These are phyloP conservation scores for Tenebrio molitor DNA, from an alignment of 1,140 invertebrate genomes.

Conservation along the genomic window DNA sequence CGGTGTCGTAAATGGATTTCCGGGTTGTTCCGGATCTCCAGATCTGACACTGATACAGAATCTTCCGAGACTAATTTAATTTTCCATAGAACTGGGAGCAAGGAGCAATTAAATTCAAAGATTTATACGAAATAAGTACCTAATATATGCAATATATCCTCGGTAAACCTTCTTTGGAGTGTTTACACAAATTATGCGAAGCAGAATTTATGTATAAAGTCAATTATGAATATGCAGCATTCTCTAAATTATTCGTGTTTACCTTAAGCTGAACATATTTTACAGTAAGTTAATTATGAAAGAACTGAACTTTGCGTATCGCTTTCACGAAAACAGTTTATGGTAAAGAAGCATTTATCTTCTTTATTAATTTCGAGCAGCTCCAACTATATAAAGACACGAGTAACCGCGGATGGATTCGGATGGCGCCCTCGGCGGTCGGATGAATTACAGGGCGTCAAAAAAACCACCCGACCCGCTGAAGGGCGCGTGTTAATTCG, in stretches of 20 bases:
- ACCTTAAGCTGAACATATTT: constrained; percentile 39
- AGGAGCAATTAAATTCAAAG: constrained; percentile 34
- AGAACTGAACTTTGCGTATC: constrained; percentile 28
- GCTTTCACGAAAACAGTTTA: constrained; percentile 15
- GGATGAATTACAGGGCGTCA: constrained; percentile 9
- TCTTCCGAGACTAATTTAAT: constrained; percentile 31
- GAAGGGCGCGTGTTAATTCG: constrained; percentile 33
- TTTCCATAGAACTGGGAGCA: constrained; percentile 10
- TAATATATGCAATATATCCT: constrained; percentile 41
- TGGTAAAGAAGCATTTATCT: constrained; percentile 16
- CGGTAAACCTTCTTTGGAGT: constrained; percentile 38
- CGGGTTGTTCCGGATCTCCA: not conserved
- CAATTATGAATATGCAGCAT: constrained; percentile 40
- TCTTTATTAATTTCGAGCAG: constrained; percentile 6
- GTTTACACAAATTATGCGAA: constrained; percentile 37
- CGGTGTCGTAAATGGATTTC: constrained; percentile 1
- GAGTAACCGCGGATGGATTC: no score
- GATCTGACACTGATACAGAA: constrained; percentile 18
- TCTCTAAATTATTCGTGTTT: constrained; percentile 39
- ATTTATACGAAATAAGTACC: constrained; percentile 34
- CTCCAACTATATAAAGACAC: not conserved
- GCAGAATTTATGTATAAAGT: constrained; percentile 40
- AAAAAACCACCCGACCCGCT: constrained; percentile 14
- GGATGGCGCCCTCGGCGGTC: not conserved
- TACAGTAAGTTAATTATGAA: constrained; percentile 41